Evolutionary conservation across 2,888 invertebrate species (phyloP), one percentile per base, ranked within the genome.

Genomic region (Sarcophaga rosellei): DNA sequence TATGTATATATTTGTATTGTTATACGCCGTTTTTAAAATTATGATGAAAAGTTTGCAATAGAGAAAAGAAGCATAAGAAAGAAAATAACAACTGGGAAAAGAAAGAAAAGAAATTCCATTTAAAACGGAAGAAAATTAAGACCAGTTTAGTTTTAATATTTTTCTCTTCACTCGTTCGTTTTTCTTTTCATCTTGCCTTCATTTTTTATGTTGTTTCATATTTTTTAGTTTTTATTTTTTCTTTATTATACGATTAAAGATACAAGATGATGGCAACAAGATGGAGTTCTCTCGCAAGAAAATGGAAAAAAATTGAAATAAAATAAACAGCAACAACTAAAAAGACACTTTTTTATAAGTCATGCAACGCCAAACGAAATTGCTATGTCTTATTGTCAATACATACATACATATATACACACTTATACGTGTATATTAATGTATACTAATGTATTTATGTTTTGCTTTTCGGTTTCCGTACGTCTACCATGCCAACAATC

Each of bases 311-410:
- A 72, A 10, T 2, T 35, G 1, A 35, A 35, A 35, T 8, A 12
- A 57, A 81, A 66, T 61, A 65, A 65, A 70, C 65, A 73, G 77
- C 81, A 81, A 74, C 74, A 81, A 81, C 73, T 65, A 63, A 85
- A 78, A 53, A 70, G 74, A 78, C 81, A 63, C n/a, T 68, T 77
- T 77, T 77, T 75, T 75, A 78, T 62, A 82, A 79, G 79, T 82
- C 85, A 86, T 76, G 72, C 82, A 78, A 79, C 85, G 82, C 70
- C 77, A 74, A 83, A 83, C 81, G 45, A 80, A 83, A 83, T 77
- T 80, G 76, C 68, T 66, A 83, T 80, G 63, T 86, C 59, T 68
- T 84, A 74, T 68, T 79, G 74, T 76, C 81, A 76, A 70, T 76
- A 69, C 45, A 45, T 17, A 53, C 53, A 1, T 35, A 35, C 35